phyloP scores from a whole-genome alignment of 2,113 vertebrate genomes.

The Calypte anna region DNA sequence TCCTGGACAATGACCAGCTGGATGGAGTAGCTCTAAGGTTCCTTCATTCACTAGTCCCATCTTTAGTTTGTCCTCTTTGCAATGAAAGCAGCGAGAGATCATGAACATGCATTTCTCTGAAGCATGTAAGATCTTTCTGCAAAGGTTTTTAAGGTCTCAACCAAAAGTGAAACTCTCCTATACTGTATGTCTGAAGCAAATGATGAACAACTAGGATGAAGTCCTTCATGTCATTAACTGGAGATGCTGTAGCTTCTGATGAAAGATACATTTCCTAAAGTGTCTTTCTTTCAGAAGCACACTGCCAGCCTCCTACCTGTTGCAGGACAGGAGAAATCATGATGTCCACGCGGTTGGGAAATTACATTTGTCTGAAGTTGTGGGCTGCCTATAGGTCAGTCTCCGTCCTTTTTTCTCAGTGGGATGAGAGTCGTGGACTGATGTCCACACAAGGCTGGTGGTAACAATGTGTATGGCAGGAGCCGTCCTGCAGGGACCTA shows the following conservation, averaged over 20 bases:
- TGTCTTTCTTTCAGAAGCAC: background rate
- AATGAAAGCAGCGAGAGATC: background rate
- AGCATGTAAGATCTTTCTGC: background rate
- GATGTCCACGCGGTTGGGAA: accelerated
- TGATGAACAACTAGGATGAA: background rate
- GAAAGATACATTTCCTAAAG: background rate
- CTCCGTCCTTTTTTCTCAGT: background rate
- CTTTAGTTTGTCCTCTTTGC: background rate
- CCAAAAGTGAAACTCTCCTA: background rate
- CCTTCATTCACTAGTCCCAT: background rate
- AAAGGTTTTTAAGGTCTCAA: background rate
- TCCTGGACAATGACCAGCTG: background rate
- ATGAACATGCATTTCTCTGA: background rate
- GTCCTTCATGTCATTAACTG: background rate
- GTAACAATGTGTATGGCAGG: background rate
- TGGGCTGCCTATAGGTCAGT: background rate
- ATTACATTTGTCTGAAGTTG: accelerated
- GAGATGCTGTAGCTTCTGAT: background rate
- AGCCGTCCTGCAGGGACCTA: background rate
- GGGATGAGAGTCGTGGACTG: background rate
- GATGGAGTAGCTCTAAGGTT: background rate
- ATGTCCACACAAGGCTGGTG: background rate
- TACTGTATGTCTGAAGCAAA: background rate
- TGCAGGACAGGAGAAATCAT: background rate
- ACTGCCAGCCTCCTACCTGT: background rate